Percentiles rank a stretch among this genome's conserved stretches.
Conservation (phyloP, 2,797 vertebrate species). For the Eleutherodactylus coqui region DNA sequence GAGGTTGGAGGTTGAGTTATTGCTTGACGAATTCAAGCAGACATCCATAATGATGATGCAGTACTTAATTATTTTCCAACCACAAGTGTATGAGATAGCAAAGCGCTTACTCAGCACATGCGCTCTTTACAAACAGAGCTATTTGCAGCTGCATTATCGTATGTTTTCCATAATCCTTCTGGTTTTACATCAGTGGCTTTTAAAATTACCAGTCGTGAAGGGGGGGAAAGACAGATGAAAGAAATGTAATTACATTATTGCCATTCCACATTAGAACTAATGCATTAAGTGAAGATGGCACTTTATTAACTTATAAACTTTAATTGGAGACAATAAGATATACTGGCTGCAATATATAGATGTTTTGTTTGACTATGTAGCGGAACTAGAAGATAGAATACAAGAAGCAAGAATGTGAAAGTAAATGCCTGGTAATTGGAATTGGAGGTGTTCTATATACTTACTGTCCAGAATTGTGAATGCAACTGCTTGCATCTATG, state of each 20-base stretch:
- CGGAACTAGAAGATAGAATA: conserved; percentile 1
- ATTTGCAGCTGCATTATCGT: not conserved
- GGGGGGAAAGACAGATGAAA: conserved; percentile 65
- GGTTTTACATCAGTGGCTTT: conserved; percentile 68
- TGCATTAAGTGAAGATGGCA: conserved; percentile 66
- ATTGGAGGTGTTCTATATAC: conserved; percentile 10
- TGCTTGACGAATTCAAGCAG: not conserved
- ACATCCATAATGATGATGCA: conserved; percentile 29
- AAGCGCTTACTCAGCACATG: conserved; percentile 12
- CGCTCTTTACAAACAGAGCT: not conserved
- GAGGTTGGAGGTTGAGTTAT: conserved; percentile 8
- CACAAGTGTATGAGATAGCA: not conserved
- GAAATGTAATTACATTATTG: conserved; percentile 69
- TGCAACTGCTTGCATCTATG: conserved; percentile 15
- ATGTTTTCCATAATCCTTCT: conserved; percentile 62
- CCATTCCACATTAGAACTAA: conserved; percentile 71
- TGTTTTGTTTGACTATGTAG: conserved; percentile 10
- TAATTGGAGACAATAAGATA: conserved; percentile 73
- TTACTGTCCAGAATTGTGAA: conserved; percentile 15
- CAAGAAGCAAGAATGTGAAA: not conserved
- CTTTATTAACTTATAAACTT: conserved; percentile 70
- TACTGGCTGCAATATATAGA: conserved; percentile 62
- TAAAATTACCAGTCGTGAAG: conserved; percentile 69
- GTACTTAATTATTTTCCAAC: conserved; percentile 31
- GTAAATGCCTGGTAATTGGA: conserved; percentile 6